Evolutionary conservation across 2,113 vertebrate species (phyloP).

Genomic region (Coturnix japonica): DNA sequence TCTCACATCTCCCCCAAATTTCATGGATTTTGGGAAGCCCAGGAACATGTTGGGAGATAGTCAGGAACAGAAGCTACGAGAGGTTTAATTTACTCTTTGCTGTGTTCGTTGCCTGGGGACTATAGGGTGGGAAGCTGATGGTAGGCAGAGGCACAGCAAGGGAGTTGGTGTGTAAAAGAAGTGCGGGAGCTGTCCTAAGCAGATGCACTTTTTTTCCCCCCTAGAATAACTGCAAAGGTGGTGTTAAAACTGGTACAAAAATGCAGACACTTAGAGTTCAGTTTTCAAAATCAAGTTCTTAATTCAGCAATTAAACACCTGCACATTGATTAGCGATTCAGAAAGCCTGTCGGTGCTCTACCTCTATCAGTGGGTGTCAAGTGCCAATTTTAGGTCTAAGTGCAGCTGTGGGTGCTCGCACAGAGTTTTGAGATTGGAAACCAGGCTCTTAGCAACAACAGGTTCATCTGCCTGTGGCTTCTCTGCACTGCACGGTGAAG

Average conservation of each 20-base stretch:
- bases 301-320: constrained; percentile 58
- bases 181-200: neutral
- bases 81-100: neutral
- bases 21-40: neutral
- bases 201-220: neutral
- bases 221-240: neutral
- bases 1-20: fast-evolving
- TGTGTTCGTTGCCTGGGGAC: neutral
- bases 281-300: constrained; percentile 36
- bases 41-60: neutral
- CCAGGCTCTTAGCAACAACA: neutral
- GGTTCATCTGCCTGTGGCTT: neutral
- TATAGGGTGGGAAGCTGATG: neutral
- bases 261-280: neutral
- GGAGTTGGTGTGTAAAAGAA: neutral
- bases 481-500: neutral
- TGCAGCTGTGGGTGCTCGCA: constrained; percentile 30
- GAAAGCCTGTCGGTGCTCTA: neutral
- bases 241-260: constrained; percentile 7
- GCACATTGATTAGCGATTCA: constrained; percentile 40
- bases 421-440: neutral
- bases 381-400: constrained; percentile 49
- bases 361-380: constrained; percentile 41
- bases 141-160: neutral
- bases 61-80: neutral